These are phyloP conservation scores for Patiria miniata DNA, from an alignment of 35 echinoderm and acorn worm genomes.

Conservation along the genomic window DNA sequence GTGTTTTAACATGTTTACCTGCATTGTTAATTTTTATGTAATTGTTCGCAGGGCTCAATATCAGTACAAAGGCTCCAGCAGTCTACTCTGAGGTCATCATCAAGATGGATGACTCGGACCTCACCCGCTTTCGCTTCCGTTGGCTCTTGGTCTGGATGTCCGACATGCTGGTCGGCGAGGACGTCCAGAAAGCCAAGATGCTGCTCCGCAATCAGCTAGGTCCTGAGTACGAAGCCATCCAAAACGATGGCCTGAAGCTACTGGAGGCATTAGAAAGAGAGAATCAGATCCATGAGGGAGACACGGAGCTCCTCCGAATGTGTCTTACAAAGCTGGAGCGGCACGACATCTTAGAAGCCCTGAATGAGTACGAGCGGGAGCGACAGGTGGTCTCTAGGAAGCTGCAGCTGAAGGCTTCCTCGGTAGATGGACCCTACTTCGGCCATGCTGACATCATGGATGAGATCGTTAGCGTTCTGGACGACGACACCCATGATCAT, in stretches of 20 bases:
- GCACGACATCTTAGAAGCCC: slow-evolving; percentile 52
- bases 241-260: slow-evolving; percentile 46
- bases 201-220: slow-evolving; percentile 39
- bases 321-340: slow-evolving; percentile 19
- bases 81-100: no score
- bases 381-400: slow-evolving; percentile 49
- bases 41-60: no score
- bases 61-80: no score
- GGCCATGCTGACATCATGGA: slow-evolving; percentile 68
- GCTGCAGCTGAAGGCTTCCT: slow-evolving; percentile 40
- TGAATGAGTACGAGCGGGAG: slow-evolving; percentile 70
- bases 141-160: slow-evolving; percentile 59
- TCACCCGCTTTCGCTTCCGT: slow-evolving; percentile 27
- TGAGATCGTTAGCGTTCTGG: slow-evolving; percentile 58
- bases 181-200: slow-evolving; percentile 36
- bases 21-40: no score
- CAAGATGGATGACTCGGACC: background rate
- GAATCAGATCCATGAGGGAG: slow-evolving; percentile 57
- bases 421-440: slow-evolving; percentile 77
- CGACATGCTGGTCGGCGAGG: slow-evolving; percentile 24
- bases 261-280: slow-evolving; percentile 53
- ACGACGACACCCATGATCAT: slow-evolving; percentile 27
- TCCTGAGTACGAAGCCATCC: slow-evolving; percentile 27
- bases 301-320: slow-evolving; percentile 43
- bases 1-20: no score